These are phyloP conservation scores for Collichthys lucidus DNA, from an alignment of 2,113 vertebrate species.

Conservation along the genomic window DNA sequence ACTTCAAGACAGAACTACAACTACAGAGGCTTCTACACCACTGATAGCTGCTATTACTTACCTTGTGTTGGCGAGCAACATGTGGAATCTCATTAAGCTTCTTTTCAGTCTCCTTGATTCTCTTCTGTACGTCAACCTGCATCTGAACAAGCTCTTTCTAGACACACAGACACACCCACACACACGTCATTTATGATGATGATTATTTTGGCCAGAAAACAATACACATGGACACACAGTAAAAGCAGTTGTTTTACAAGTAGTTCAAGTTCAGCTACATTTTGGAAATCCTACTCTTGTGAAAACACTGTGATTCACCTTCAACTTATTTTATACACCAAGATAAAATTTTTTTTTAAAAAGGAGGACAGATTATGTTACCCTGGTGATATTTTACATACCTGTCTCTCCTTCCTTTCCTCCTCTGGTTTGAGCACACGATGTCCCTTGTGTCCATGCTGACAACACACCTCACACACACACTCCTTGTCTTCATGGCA, in stretches of 20 bases:
- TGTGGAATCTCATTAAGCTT: slow-evolving; percentile 73
- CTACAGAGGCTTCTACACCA: neutral
- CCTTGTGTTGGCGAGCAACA: slow-evolving; percentile 74
- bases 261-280: slow-evolving; percentile 35
- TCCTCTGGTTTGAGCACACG: slow-evolving; percentile 64
- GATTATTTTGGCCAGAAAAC: neutral
- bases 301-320: slow-evolving; percentile 5
- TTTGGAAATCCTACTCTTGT: slow-evolving; percentile 6
- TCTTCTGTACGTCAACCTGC: slow-evolving; percentile 69
- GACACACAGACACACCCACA: slow-evolving; percentile 45
- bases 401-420: slow-evolving; percentile 76
- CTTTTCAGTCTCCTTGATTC: slow-evolving; percentile 71
- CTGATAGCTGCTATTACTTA: slow-evolving; percentile 13
- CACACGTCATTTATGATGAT: neutral
- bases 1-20: neutral
- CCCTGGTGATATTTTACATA: slow-evolving; percentile 25
- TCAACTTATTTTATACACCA: neutral
- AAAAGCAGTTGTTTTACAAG: slow-evolving; percentile 34
- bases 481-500: slow-evolving; percentile 77
- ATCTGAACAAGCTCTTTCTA: slow-evolving; percentile 73
- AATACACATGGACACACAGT: neutral
- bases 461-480: slow-evolving; percentile 79
- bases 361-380: neutral
- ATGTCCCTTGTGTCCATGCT: slow-evolving; percentile 79
- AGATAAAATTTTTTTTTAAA: neutral